A percentile compares a stretch with the other conserved stretches of the same genome.
phyloP scores from a whole-genome alignment of 2,888 invertebrate genomes.

The Leucophenga montana region DNA sequence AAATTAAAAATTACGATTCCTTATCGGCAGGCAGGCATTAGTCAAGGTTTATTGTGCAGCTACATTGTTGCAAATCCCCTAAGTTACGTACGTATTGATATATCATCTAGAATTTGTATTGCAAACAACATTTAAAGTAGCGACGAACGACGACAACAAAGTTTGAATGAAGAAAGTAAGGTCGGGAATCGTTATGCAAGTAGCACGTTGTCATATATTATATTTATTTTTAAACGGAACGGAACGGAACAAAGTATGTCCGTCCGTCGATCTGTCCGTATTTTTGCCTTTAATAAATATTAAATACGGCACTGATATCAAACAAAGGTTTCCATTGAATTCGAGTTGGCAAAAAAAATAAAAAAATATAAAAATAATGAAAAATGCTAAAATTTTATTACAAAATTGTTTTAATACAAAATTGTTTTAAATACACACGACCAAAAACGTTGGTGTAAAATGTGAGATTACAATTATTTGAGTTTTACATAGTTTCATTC shows the following conservation, averaged over 20 bases:
- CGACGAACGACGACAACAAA: conserved; percentile 21
- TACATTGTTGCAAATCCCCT: conserved; percentile 33
- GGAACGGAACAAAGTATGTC: background rate
- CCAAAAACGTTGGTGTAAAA: conserved; percentile 16
- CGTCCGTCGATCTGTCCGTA: conserved; percentile 14
- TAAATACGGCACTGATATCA: conserved; percentile 11
- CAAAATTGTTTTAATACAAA: conserved; percentile 33
- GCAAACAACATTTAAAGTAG: conserved; percentile 2
- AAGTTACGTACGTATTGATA: no score
- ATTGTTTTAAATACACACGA: conserved; percentile 10
- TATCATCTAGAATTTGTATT: no score
- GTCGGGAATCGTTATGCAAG: conserved; percentile 45
- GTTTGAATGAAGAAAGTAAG: conserved; percentile 38
- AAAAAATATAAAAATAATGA: no score
- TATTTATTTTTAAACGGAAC: conserved; percentile 13
- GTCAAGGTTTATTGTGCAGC: conserved; percentile 15
- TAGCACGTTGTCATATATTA: conserved; percentile 23
- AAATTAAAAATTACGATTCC: no score
- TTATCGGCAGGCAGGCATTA: background rate
- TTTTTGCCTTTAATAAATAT: conserved; percentile 4
- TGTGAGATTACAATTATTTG: background rate
- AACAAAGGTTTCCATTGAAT: conserved; percentile 43
- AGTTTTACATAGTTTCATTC: no score
- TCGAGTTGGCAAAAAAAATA: conserved; percentile 22
- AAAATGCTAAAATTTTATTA: conserved; percentile 35